Evolutionary conservation across 37 sponge, comb jelly and placozoan species (phyloP).

Genomic region (Eunapius fragilis): DNA sequence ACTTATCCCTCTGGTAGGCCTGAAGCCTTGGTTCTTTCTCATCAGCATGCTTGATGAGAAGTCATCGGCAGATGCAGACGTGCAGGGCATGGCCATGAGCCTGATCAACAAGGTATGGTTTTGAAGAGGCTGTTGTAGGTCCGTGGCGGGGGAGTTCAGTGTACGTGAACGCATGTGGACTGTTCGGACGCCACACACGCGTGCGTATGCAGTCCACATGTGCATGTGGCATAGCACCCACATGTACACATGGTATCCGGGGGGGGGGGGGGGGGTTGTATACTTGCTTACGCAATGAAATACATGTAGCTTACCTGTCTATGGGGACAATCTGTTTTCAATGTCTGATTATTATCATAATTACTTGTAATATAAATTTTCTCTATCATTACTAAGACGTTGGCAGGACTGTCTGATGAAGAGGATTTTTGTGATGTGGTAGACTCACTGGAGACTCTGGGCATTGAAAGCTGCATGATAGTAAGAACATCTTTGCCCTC

Average conservation of each 20-base stretch:
- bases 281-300: too few relatives aligned
- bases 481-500: conserved; percentile 39
- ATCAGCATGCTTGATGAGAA: conserved; percentile 55
- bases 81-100: conserved; percentile 73
- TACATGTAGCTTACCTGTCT: too few relatives aligned
- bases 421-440: conserved; percentile 90
- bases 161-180: too few relatives aligned
- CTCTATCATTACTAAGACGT: conserved; percentile 46
- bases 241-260: too few relatives aligned
- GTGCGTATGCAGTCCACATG: too few relatives aligned
- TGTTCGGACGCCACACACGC: too few relatives aligned
- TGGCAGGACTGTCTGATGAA: conserved; percentile 71
- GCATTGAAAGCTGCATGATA: conserved; percentile 77
- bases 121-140: too few relatives aligned
- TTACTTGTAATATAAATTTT: neutral
- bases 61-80: conserved; percentile 58
- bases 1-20: conserved; percentile 19
- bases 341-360: neutral
- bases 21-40: conserved; percentile 60
- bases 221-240: too few relatives aligned
- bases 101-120: conserved; percentile 76
- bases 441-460: conserved; percentile 83
- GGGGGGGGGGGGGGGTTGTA: too few relatives aligned
- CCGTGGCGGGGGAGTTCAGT: too few relatives aligned
- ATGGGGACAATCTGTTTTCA: too few relatives aligned